Evolutionary conservation across 2,797 vertebrate genomes (phyloP).

Genomic region (Sphenopsis melanotis): DNA sequence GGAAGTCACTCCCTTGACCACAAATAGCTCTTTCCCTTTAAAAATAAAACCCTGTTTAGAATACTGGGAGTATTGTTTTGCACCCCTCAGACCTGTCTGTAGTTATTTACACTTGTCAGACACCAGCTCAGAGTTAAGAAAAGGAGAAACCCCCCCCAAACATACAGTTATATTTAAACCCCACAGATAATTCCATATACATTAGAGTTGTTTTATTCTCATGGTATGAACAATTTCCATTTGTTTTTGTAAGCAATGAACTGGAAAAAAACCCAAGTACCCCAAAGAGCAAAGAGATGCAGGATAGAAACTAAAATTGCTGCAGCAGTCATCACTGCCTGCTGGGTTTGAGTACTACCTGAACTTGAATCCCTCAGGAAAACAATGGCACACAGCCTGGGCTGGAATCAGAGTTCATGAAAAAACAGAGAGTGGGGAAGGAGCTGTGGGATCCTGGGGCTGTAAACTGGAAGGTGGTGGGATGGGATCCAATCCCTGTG

Average conservation of each 20-base stretch:
- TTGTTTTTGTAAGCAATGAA: neutral
- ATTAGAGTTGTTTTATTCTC: neutral
- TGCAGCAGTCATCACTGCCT: neutral
- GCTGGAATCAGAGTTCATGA: neutral
- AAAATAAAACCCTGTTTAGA: neutral
- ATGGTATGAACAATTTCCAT: neutral
- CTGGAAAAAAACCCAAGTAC: neutral
- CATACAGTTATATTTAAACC: neutral
- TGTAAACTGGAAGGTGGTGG: neutral
- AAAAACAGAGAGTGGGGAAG: neutral
- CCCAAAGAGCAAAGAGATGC: neutral
- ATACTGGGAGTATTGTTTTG: neutral
- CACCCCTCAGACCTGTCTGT: neutral
- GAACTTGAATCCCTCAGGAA: neutral
- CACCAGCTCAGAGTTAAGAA: neutral
- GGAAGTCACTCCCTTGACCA: neutral
- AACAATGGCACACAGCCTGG: rapidly evolving
- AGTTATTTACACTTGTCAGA: neutral
- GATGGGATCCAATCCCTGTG: neutral
- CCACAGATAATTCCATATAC: neutral
- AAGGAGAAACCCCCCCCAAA: no score
- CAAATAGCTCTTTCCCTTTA: neutral
- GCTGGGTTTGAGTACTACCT: neutral
- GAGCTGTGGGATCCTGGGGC: neutral
- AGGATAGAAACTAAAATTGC: neutral